Evolutionary conservation across 2,797 vertebrate species (phyloP).

Genomic region (Cebuella pygmaea): DNA sequence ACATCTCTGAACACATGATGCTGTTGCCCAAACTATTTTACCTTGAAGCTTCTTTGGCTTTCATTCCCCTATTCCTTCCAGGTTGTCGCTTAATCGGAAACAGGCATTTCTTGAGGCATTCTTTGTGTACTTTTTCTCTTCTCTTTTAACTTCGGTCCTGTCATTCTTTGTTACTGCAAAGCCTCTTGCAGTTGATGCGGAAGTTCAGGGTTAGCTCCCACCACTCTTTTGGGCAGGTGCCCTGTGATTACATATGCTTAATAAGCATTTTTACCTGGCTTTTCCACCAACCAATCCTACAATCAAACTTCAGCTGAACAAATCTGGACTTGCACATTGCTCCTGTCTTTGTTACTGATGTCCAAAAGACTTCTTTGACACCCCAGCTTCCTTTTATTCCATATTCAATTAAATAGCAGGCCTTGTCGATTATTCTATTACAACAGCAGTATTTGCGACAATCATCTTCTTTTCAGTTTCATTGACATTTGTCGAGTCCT

Average conservation of each 20-base stretch:
- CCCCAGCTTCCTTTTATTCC: not conserved
- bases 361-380: not conserved
- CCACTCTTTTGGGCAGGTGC: not conserved
- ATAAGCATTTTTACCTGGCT: not conserved
- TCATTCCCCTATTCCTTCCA: not conserved
- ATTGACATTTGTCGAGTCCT: not conserved
- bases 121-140: not conserved
- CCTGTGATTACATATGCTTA: not conserved
- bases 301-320: not conserved
- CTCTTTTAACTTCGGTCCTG: not conserved
- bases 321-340: not conserved
- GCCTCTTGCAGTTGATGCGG: not conserved
- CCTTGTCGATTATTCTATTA: not conserved
- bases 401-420: not conserved
- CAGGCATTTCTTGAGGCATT: not conserved
- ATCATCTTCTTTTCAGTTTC: slow-evolving; percentile 7
- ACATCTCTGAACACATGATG: not conserved
- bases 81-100: not conserved
- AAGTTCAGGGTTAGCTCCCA: not conserved
- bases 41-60: slow-evolving; percentile 4
- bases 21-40: not conserved
- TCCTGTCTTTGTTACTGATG: not conserved
- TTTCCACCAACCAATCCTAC: not conserved
- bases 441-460: not conserved
- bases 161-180: not conserved